Evolutionary conservation across 2,113 vertebrate genomes (phyloP).

Genomic region (Silurus asotus): DNA sequence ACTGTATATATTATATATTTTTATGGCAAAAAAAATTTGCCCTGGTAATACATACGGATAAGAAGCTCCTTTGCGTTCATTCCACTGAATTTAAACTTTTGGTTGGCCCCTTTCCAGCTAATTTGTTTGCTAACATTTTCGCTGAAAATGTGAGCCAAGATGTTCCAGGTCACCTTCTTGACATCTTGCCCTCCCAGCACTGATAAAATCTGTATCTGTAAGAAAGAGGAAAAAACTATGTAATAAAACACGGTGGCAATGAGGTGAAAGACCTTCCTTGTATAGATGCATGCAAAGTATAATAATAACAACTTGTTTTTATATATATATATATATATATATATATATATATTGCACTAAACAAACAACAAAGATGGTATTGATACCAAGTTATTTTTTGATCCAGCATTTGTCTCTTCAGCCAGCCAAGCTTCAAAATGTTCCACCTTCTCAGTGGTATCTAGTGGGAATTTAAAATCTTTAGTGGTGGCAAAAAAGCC

Average conservation of each 20-base stretch:
- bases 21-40: not conserved
- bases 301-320: not conserved
- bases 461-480: slow-evolving; percentile 6
- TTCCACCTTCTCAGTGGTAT: not conserved
- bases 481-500: not conserved
- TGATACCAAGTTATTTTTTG: not conserved
- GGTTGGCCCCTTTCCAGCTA: not conserved
- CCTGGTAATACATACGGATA: not conserved
- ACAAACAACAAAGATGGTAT: not conserved
- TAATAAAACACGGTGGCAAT: not conserved
- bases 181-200: not conserved
- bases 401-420: not conserved
- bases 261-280: not conserved
- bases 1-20: not conserved
- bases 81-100: slow-evolving; percentile 4
- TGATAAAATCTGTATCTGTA: not conserved
- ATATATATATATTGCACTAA: not conserved
- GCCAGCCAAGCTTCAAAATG: not conserved
- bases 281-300: not conserved
- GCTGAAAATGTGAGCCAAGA: not conserved
- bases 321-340: too few relatives aligned
- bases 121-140: not conserved
- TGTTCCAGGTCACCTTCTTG: slow-evolving; percentile 3
- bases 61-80: not conserved
- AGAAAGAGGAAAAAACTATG: not conserved